Conservation (phyloP, 2,113 vertebrate species). For the Ellobius talpinus region DNA sequence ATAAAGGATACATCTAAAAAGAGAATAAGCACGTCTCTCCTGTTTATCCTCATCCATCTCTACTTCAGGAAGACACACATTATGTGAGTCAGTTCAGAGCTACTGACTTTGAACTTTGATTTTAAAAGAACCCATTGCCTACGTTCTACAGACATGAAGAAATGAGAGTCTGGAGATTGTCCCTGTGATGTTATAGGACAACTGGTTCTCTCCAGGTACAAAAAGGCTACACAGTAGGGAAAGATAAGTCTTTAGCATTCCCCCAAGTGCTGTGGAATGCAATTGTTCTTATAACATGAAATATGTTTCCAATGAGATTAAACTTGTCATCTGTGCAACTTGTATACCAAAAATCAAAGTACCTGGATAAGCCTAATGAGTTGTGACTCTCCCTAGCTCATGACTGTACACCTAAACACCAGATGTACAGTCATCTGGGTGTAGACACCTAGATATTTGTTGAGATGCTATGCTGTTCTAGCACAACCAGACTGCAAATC, state of each 20-base stretch:
- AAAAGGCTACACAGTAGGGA: not conserved
- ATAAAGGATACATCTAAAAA: not conserved
- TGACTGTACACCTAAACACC: not conserved
- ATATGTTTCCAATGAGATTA: not conserved
- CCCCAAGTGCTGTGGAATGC: not conserved
- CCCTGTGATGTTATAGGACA: not conserved
- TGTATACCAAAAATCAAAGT: not conserved
- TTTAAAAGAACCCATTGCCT: not conserved
- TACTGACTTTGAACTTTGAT: not conserved
- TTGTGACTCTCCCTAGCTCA: not conserved
- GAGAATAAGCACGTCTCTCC: not conserved
- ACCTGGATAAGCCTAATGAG: not conserved
- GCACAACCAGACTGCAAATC: not conserved
- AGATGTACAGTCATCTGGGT: not conserved
- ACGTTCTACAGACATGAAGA: not conserved
- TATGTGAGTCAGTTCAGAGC: not conserved
- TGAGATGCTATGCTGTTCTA: not conserved
- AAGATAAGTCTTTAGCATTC: not conserved
- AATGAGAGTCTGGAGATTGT: not conserved
- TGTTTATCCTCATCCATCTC: not conserved
- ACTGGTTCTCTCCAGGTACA: not conserved
- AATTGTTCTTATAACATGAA: not conserved
- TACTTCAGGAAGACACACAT: not conserved
- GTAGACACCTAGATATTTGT: not conserved
- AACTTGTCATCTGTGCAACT: not conserved